Evolutionary conservation across 2,888 invertebrate species (phyloP), one percentile per base, ranked within the genome.

Genomic region (Hypsopygia costalis): DNA sequence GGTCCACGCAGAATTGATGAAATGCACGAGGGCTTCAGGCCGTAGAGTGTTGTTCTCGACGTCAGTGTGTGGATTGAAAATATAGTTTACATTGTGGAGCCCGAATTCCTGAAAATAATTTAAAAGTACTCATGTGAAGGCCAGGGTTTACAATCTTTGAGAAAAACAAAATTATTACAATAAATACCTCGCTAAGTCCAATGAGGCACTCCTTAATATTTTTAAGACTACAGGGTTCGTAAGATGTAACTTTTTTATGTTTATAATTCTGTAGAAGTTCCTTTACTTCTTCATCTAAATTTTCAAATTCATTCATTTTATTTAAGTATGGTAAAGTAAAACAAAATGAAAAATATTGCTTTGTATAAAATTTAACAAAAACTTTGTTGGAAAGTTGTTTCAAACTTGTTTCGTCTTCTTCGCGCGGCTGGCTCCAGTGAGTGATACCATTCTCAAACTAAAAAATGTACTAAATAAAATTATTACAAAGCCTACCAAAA

Each of bases 151-250:
- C n/a, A n/a, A n/a, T n/a, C n/a, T n/a, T n/a, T n/a, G n/a, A n/a
- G n/a, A n/a, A n/a, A n/a, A n/a, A n/a, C n/a, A n/a, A n/a, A n/a
- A n/a, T n/a, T n/a, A n/a, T n/a, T n/a, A n/a, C n/a, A n/a, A 12
- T 40, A 55, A 52, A 44, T 63, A 86, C 87, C 69, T 88, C 87
- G 43, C 57, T 62, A 3, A 88, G 59, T 4, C 86, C 87, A 36
- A 87, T 83, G 20, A 87, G 58, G 59, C 87, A 88, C 54, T 88
- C 83, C 41, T 62, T 80, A 39, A 65, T 69, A 49, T 88, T 88
- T 46, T 72, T 66, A 3, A 52, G 44, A 3, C 81, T 81, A 49
- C 87, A 88, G 0, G 87, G 87, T 54, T 86, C 87, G 41, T 80
- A 86, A 1, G 56, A 49, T 7, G 85, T 81, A 8, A 81, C 73